A percentile compares a stretch with the other conserved stretches of the same genome.
phyloP scores from a whole-genome alignment of 2,797 vertebrate species.

The Tragopan temminckii region DNA sequence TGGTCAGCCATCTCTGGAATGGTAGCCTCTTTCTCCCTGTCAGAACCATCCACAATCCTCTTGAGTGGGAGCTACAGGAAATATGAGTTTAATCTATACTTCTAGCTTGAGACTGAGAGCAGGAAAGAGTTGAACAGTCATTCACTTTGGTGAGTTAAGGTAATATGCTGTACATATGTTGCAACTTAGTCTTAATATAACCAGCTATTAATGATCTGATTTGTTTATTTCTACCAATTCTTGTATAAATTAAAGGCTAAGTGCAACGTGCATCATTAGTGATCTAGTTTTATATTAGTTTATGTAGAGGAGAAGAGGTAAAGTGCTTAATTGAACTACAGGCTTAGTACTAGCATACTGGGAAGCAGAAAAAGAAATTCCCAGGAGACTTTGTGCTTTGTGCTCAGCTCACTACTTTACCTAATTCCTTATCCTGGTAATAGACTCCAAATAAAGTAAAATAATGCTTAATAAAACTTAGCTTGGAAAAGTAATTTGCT shows the following conservation, averaged over 20 bases:
- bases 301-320: background rate
- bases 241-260: background rate
- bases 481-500: constrained; percentile 78
- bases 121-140: background rate
- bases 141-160: background rate
- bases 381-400: background rate
- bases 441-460: constrained; percentile 52
- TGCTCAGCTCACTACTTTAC: background rate
- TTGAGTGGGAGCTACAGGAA: background rate
- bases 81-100: background rate
- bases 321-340: background rate
- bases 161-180: background rate
- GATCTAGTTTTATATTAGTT: background rate
- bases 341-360: background rate
- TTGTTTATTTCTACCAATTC: background rate
- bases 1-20: background rate
- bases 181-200: background rate
- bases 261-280: background rate
- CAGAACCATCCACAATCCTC: background rate
- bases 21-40: background rate
- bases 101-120: background rate
- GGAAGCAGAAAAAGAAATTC: background rate
- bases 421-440: constrained; percentile 30
- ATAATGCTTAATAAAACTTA: constrained; percentile 76
- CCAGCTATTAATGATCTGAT: background rate